Percentiles rank a stretch among this genome's conserved stretches.
phyloP scores from a whole-genome alignment of 2,113 vertebrate species.

The Sterrhoptilus dennistouni region DNA sequence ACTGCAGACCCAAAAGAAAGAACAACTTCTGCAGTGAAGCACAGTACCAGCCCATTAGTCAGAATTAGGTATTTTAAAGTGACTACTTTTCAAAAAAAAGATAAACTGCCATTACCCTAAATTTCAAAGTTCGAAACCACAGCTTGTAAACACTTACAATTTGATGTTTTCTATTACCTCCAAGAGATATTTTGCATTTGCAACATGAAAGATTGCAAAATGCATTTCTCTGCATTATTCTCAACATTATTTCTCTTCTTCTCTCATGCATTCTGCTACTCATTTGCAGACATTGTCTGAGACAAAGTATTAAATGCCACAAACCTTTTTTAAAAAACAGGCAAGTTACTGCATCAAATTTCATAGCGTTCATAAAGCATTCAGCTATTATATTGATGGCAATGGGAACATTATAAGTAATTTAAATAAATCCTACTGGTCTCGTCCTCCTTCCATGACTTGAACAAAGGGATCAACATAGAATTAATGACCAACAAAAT shows the following conservation, averaged over 20 bases:
- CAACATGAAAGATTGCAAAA: neutral
- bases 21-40: neutral
- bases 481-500: neutral
- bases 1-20: neutral
- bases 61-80: neutral
- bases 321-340: neutral
- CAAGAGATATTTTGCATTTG: neutral
- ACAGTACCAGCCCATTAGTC: neutral
- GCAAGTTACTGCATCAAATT: neutral
- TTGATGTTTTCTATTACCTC: neutral
- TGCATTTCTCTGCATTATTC: neutral
- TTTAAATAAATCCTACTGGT: conserved; percentile 18
- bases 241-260: neutral
- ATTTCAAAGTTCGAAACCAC: neutral
- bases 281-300: neutral
- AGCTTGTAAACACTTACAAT: neutral
- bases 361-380: neutral
- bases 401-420: neutral
- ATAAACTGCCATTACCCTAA: neutral
- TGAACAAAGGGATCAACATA: neutral
- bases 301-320: neutral
- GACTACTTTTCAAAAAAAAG: neutral
- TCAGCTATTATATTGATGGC: neutral
- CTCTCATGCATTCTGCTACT: neutral
- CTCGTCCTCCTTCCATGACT: neutral